A percentile compares a stretch with the other conserved stretches of the same genome.
phyloP scores from a whole-genome alignment of 2,797 vertebrate genomes.

The Chrysocyon brachyurus region DNA sequence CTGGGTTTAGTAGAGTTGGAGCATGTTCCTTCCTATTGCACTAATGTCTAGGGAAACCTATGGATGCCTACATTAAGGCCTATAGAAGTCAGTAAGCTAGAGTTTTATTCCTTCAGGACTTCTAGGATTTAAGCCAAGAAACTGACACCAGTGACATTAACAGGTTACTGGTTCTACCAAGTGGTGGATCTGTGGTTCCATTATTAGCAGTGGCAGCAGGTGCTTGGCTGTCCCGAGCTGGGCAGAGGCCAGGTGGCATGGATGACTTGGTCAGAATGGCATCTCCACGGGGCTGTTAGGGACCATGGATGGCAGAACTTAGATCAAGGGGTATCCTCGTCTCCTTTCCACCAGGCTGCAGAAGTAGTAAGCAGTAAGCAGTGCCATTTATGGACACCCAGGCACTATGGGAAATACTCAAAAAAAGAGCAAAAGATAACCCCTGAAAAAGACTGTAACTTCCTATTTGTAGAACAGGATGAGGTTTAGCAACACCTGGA shows the following conservation, averaged over 20 bases:
- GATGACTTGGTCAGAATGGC: not conserved
- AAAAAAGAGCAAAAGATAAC: not conserved
- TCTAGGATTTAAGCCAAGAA: not conserved
- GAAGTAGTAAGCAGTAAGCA: not conserved
- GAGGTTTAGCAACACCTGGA: not conserved
- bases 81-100: not conserved
- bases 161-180: not conserved
- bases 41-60: not conserved
- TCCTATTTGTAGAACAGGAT: not conserved
- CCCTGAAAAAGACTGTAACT: not conserved
- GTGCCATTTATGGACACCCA: not conserved
- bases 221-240: not conserved
- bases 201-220: slow-evolving; percentile 33
- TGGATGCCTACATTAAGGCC: not conserved
- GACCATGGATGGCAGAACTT: not conserved
- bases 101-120: not conserved
- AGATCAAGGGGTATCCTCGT: not conserved
- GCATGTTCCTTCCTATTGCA: not conserved
- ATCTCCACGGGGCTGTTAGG: not conserved
- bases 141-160: not conserved
- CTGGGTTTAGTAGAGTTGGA: not conserved
- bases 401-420: not conserved
- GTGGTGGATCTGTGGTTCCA: not conserved
- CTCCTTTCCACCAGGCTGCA: not conserved
- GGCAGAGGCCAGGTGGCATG: not conserved